phyloP scores from a whole-genome alignment of 2,888 invertebrate genomes.

The Anticlea derivata region DNA sequence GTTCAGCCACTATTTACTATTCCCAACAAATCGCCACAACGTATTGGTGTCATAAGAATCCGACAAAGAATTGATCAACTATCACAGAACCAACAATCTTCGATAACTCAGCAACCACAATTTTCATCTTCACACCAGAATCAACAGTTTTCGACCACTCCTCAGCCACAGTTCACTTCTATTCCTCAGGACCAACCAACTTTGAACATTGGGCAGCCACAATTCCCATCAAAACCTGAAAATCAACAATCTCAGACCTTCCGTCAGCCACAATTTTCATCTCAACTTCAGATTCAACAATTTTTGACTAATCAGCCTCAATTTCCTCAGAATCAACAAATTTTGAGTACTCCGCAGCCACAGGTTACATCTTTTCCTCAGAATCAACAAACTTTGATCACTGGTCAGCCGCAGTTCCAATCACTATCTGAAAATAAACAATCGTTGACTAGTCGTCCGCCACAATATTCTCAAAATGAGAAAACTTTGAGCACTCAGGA shows the following conservation, averaged over 20 bases:
- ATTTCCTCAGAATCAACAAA: neutral
- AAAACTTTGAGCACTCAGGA: neutral
- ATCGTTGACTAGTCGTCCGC: neutral
- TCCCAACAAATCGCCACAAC: slow-evolving; percentile 21
- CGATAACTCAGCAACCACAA: slow-evolving; percentile 8
- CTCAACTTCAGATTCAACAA: neutral
- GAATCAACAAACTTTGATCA: neutral
- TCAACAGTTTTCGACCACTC: neutral
- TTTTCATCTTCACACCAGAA: too few relatives aligned
- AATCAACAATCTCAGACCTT: neutral
- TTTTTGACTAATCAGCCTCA: neutral
- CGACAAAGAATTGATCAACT: slow-evolving; percentile 20
- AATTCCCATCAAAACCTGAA: neutral
- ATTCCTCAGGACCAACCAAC: neutral
- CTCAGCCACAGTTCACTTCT: neutral
- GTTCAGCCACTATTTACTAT: slow-evolving; percentile 7
- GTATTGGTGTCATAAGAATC: slow-evolving; percentile 27
- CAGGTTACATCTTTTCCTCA: neutral
- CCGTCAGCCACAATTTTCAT: neutral
- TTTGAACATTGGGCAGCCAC: neutral
- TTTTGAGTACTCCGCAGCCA: neutral
- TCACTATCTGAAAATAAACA: neutral
- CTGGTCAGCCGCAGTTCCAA: neutral
- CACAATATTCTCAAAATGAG: slow-evolving; percentile 5
- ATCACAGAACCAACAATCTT: slow-evolving; percentile 7